Evolutionary conservation across 2,888 invertebrate species (phyloP), one percentile per base, ranked within the genome.

Genomic region (Octonoba sinensis): DNA sequence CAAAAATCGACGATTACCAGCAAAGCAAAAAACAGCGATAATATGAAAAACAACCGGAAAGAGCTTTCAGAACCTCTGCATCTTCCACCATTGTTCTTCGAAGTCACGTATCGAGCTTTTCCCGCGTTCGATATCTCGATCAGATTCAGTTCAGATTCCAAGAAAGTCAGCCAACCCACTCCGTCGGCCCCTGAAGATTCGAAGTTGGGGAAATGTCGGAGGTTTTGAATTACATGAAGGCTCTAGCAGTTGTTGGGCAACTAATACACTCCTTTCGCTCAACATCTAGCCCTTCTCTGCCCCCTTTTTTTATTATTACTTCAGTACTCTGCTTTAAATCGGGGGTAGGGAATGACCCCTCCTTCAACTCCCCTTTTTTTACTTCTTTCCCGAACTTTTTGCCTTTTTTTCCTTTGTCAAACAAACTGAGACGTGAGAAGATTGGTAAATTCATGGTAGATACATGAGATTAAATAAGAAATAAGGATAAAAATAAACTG

Each of bases 201-300:
- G 36, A 8, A 36, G 36, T 36, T 8, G 36, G 36, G 36, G 36
- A 36, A 36, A 77, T 70, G 76, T 77, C 69, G 76, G 69, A 57
- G 64, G 69, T 77, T 69, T 77, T 77, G 76, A 77, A 77, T 77
- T 77, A 77, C 69, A 77, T 70, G 76, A 77, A 70, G 36, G 56
- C 76, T 56, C 62, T 18, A 64, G 44, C 76, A 77, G 70, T 77
- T 77, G 76, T 77, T 77, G 70, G 69, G 64, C 69, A 77, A 77
- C 76, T 77, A 77, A 77, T 77, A 77, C 62, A 77, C 76, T 77
- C 69, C 62, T 70, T 69, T 77, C 76, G 69, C 70, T 77, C 69
- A 77, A 70, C 76, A 77, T 77, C 70, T 70, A 77, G 76, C 67
- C 60, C 36, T 56, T 77, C 64, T 54, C 51, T 60, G 15, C 24